Evolutionary conservation across 2,113 vertebrate species (phyloP), one percentile per base, ranked within the genome.

Genomic region (Gasterosteus aculeatus): DNA sequence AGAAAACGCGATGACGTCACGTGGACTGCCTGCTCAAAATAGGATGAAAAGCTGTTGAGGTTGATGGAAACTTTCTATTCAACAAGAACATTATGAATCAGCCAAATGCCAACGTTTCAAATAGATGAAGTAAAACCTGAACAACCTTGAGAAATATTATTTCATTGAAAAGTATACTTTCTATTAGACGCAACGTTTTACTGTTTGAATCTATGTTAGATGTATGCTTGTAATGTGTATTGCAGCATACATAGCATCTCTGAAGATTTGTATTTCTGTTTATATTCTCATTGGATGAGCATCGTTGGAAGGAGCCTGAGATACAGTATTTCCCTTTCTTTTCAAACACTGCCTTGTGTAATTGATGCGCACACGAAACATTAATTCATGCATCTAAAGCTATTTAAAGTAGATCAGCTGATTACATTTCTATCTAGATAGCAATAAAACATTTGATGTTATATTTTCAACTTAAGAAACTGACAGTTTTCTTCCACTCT

Each of bases 1-100:
- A 54, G 16, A 8, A 18, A 11, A 14, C 1, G 29, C 9, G 42
- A 38, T 85, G 90, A 87, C 82, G 66, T 85, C 86, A 87, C 7
- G 0, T 0, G 6, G 16, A 1, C 0, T 16, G 87, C 85, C 75
- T 84, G 83, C 78, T 49, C 7, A 72, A 86, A 87, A 26, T 47
- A 2, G 1, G 26, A 14, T 53, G 4, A 7, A 54, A 46, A 56
- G 18, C 9, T 0, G 22, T 16, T 0, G 35, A 29, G 2, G 31
- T 16, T 4, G 3, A 41, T 38, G 18, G 3, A 56, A 58, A 71
- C n/a, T 7, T 39, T 10, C 0, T 29, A 11, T 29, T n/a, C 7
- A 22, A 5, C 0, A n/a, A 5, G 4, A 4, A 12, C 3, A 31
- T 1, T 1, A 46, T 12, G 1, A n/a, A 41, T 7, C 1, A 15